These are phyloP conservation scores for Chunga burmeisteri DNA, from an alignment of 2,113 vertebrate genomes.

Conservation along the genomic window DNA sequence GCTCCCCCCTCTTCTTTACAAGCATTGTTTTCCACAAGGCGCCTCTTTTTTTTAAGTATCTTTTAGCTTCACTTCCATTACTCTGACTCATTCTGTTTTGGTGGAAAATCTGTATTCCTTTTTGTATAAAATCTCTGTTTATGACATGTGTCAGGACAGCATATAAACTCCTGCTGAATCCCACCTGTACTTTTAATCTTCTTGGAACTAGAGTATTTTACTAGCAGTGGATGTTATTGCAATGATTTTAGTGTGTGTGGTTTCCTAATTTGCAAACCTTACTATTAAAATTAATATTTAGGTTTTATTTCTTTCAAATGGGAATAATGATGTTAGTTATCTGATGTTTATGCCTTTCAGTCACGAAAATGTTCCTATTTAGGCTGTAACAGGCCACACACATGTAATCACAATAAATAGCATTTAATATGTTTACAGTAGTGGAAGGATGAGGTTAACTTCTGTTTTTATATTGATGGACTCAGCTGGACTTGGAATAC, in stretches of 20 bases:
- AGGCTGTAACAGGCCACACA: slow-evolving; percentile 81
- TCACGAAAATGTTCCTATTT: slow-evolving; percentile 83
- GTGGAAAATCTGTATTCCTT: slow-evolving; percentile 16
- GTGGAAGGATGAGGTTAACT: slow-evolving; percentile 80
- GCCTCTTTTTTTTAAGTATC: background rate
- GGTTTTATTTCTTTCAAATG: slow-evolving; percentile 74
- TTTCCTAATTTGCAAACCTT: slow-evolving; percentile 71
- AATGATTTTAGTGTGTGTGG: slow-evolving; percentile 39
- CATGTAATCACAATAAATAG: slow-evolving; percentile 90
- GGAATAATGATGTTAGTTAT: slow-evolving; percentile 75
- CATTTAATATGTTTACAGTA: slow-evolving; percentile 91
- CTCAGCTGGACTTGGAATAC: slow-evolving; percentile 80
- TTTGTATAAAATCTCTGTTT: slow-evolving; percentile 68
- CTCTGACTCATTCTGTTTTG: background rate
- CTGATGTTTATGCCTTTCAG: slow-evolving; percentile 81
- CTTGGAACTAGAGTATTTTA: slow-evolving; percentile 26
- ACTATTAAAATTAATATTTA: slow-evolving; percentile 87
- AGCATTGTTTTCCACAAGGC: background rate
- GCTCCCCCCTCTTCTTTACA: background rate
- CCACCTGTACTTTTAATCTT: slow-evolving; percentile 72
- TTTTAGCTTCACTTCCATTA: background rate
- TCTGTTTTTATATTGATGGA: slow-evolving; percentile 84
- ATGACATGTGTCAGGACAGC: slow-evolving; percentile 66
- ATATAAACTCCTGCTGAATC: slow-evolving; percentile 65
- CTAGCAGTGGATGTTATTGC: slow-evolving; percentile 2